Base-by-base conservation (phyloP, 2,797 vertebrate genomes). In the Falco peregrinus region DNA sequence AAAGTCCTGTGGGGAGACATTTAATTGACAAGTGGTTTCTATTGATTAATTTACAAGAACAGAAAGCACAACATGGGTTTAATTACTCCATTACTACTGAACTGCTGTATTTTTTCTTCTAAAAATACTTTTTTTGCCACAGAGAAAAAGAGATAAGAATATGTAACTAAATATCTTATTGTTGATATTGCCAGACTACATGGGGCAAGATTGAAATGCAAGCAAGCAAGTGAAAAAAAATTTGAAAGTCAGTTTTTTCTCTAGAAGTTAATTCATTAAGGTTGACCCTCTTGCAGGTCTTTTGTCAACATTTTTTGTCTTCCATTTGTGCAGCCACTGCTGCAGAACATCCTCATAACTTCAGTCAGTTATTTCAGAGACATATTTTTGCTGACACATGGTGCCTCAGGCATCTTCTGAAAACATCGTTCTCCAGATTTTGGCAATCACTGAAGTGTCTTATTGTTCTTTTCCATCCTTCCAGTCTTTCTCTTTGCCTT, bases 361-460 rank as follows among this genome's bases (percentile, higher is more conserved):
- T 64, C 74, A 67, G 75, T 94, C 69, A 91, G 35, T 86, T 89
- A 73, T 92, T 95, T 83, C 15, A 5, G 81, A 79, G 54, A 85
- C 57, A 59, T n/a, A 77, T 91, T 91, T 93, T 95, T 96, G 87
- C 71, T 95, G 90, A 97, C 91, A 89, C 7, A 65, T 39, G 16
- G 31, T 79, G 80, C 96, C 93, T 90, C 28, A 53, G 77, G 91
- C 88, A 87, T 91, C 84, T 95, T 80, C 88, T 69, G 56, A 65
- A 94, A 87, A 63, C 56, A 90, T 73, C 9, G 53, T 83, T 93
- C 80, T 90, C 69, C 60, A 70, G 75, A 87, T 71, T 91, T 83
- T 89, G 75, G 63, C 53, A 45, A 82, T 94, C 89, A 85, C 47
- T 96, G 92, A 86, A 86, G 48, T 75, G 81, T 87, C 90, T 84